Percentiles rank a stretch among this genome's conserved stretches.
phyloP scores from a whole-genome alignment of 2,113 vertebrate species.

The Isurus oxyrinchus region DNA sequence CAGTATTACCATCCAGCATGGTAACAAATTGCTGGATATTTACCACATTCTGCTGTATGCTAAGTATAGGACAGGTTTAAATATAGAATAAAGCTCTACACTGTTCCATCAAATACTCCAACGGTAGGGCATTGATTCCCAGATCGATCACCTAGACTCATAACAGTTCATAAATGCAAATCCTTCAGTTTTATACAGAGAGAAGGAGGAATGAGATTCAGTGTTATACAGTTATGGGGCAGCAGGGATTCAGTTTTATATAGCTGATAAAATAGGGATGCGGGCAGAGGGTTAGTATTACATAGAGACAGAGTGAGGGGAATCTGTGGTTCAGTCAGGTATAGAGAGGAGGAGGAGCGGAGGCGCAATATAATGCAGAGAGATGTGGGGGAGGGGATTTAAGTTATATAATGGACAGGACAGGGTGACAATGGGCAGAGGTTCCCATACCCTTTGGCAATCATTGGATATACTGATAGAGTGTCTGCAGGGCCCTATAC shows the following conservation, averaged over 20 bases:
- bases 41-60: background rate
- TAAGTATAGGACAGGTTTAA: background rate
- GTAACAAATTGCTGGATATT: background rate
- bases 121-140: background rate
- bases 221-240: background rate
- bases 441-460: background rate
- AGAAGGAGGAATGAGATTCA: background rate
- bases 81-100: background rate
- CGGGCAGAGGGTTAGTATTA: background rate
- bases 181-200: background rate
- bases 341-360: background rate
- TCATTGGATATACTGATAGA: background rate
- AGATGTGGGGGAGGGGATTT: background rate
- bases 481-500: too few species aligned
- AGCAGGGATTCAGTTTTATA: too few species aligned
- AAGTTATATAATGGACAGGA: background rate
- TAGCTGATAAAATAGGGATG: background rate
- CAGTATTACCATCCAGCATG: background rate
- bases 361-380: background rate
- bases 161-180: background rate
- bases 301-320: background rate
- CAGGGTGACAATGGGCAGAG: background rate
- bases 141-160: background rate
- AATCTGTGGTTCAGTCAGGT: background rate
- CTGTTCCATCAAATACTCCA: background rate